Conservation (phyloP, 2,113 vertebrate genomes). For the Pyrgilauda ruficollis region DNA sequence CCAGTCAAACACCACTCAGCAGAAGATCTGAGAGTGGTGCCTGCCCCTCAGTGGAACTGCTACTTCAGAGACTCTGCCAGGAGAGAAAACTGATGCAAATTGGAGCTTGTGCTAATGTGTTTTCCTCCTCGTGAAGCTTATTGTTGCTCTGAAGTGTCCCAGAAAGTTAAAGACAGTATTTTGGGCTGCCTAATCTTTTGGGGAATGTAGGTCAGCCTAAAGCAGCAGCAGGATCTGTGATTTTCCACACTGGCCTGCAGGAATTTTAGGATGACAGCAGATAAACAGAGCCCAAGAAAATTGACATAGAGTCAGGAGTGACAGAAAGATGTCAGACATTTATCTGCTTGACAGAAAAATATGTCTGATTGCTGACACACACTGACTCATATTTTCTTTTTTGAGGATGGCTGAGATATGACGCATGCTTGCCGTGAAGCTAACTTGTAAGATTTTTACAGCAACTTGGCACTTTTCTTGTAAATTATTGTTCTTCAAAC, state of each 20-base stretch:
- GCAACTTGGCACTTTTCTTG: not conserved
- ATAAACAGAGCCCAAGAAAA: not conserved
- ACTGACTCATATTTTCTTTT: not conserved
- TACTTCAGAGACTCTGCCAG: not conserved
- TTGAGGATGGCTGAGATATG: not conserved
- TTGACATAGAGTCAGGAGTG: not conserved
- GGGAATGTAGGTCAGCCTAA: conserved; percentile 29
- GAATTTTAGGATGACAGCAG: not conserved
- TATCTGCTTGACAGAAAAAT: not conserved
- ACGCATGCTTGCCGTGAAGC: not conserved
- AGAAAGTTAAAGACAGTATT: conserved; percentile 12
- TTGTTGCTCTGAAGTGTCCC: not conserved
- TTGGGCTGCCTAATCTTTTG: not conserved
- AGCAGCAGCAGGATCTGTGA: not conserved
- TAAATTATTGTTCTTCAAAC: not conserved
- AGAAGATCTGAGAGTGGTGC: not conserved
- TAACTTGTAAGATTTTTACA: not conserved
- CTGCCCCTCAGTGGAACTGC: not conserved
- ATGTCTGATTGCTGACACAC: not conserved
- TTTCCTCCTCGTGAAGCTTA: not conserved
- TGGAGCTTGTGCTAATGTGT: not conserved
- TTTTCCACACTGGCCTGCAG: not conserved
- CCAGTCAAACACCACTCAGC: not conserved
- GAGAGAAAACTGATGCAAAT: not conserved
- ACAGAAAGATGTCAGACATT: not conserved